Conservation (phyloP, 23 tunicate genomes). For the Corella eumyota region DNA sequence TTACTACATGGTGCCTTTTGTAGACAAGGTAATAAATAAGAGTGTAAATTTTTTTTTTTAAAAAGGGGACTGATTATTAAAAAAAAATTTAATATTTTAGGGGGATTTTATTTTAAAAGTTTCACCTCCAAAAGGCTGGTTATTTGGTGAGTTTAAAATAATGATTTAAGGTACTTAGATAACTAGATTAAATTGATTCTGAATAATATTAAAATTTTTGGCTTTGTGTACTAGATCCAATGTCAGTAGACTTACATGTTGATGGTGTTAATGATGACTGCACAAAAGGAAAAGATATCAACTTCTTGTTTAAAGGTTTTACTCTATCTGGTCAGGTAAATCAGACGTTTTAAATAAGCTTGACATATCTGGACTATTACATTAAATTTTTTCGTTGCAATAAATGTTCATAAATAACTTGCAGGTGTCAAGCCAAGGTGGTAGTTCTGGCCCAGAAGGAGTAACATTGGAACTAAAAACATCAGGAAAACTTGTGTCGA, state of each 20-base stretch:
- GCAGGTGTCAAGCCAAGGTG: conserved; percentile 20
- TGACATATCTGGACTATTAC: too few relatives aligned
- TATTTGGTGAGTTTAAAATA: conserved; percentile 74
- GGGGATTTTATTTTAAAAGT: conserved; percentile 65
- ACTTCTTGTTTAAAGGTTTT: conserved; percentile 79
- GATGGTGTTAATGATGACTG: conserved; percentile 85
- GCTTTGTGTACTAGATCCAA: conserved; percentile 71
- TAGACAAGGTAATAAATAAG: conserved; percentile 55
- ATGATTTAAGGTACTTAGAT: too few relatives aligned
- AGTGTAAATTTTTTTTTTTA: not conserved
- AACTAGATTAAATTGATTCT: too few relatives aligned
- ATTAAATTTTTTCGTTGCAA: too few relatives aligned
- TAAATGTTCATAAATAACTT: too few relatives aligned
- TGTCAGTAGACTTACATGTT: conserved; percentile 54
- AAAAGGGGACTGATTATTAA: too few relatives aligned
- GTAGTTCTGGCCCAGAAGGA: conserved; percentile 48
- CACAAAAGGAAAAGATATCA: conserved; percentile 68
- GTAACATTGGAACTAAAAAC: conserved; percentile 12
- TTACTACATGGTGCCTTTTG: conserved; percentile 85
- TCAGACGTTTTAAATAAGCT: too few relatives aligned
- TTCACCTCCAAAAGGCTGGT: conserved; percentile 86
- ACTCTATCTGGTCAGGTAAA: conserved; percentile 74
- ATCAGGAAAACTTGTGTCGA: not conserved
- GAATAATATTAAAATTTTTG: too few relatives aligned
- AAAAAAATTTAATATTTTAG: too few relatives aligned